Evolutionary conservation across 2,797 vertebrate genomes (phyloP).

Genomic region (Platyrinchus mystaceus): DNA sequence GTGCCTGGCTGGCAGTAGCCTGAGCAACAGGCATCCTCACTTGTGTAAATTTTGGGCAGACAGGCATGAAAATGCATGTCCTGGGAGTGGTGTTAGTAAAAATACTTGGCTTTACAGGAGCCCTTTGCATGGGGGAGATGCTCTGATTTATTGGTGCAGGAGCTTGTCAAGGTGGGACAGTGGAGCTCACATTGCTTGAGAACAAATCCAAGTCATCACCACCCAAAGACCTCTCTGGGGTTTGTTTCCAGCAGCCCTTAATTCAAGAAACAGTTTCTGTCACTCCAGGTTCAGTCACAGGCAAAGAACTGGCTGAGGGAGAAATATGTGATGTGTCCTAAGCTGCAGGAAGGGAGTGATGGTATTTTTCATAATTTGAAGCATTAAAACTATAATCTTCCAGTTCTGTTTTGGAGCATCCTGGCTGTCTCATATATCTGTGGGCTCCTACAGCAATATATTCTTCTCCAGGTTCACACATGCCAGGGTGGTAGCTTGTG

Average conservation of each 20-base stretch:
- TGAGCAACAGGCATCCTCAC: not conserved
- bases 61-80: not conserved
- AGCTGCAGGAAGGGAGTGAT: not conserved
- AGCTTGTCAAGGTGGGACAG: not conserved
- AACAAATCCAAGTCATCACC: not conserved
- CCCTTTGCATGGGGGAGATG: not conserved
- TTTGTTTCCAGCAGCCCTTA: conserved; percentile 27
- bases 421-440: not conserved
- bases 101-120: not conserved
- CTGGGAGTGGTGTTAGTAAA: not conserved
- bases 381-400: conserved; percentile 33
- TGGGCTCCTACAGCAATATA: not conserved
- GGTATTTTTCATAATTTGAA: conserved; percentile 53
- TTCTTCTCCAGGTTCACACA: not conserved
- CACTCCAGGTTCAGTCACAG: not conserved
- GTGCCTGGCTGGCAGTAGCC: not conserved
- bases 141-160: not conserved
- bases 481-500: not conserved
- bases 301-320: not conserved
- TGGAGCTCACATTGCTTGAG: accelerated
- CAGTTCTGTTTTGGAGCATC: not conserved
- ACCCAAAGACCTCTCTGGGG: not conserved
- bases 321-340: not conserved
- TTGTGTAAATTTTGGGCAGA: not conserved
- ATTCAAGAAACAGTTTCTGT: conserved; percentile 26